These are phyloP conservation scores for Lacanobia oleracea DNA, from an alignment of 2,888 invertebrate species.

Conservation along the genomic window DNA sequence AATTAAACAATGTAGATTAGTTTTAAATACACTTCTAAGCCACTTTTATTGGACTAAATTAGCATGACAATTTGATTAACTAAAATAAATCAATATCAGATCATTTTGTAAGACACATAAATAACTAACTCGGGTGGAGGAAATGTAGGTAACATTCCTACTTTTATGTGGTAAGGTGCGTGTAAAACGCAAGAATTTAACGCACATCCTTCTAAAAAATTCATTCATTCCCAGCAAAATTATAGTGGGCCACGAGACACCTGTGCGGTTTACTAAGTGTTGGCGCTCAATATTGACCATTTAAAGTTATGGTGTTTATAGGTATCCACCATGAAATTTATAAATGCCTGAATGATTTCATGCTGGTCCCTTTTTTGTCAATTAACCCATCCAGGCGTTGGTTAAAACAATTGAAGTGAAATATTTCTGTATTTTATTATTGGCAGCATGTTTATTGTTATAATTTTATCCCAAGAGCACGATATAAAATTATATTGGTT, in stretches of 20 bases:
- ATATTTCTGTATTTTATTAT: slow-evolving; percentile 14
- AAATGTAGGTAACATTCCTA: slow-evolving; percentile 49
- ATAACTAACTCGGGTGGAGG: slow-evolving; percentile 47
- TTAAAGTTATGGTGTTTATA: slow-evolving; percentile 59
- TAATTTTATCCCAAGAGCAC: neutral
- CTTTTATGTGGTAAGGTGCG: slow-evolving; percentile 55
- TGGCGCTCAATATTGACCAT: slow-evolving; percentile 57
- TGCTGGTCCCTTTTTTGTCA: slow-evolving; percentile 14
- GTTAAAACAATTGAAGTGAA: slow-evolving; percentile 6
- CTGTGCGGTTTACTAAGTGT: slow-evolving; percentile 72
- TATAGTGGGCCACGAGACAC: slow-evolving; percentile 72
- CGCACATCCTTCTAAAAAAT: slow-evolving; percentile 73
- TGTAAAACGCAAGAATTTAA: slow-evolving; percentile 69
- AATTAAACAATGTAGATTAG: slow-evolving; percentile 35
- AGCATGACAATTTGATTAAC: slow-evolving; percentile 29
- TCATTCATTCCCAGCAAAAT: slow-evolving; percentile 71
- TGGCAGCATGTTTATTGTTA: slow-evolving; percentile 34
- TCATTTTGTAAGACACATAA: slow-evolving; percentile 23
- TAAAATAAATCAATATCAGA: slow-evolving; percentile 28
- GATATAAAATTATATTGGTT: slow-evolving; percentile 8
- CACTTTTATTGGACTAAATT: slow-evolving; percentile 39
- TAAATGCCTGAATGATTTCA: slow-evolving; percentile 43
- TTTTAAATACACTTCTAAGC: slow-evolving; percentile 31
- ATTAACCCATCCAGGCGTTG: neutral
- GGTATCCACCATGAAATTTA: slow-evolving; percentile 52